Evolutionary conservation across 2,113 vertebrate genomes (phyloP).

Genomic region (Leuciscus idus): DNA sequence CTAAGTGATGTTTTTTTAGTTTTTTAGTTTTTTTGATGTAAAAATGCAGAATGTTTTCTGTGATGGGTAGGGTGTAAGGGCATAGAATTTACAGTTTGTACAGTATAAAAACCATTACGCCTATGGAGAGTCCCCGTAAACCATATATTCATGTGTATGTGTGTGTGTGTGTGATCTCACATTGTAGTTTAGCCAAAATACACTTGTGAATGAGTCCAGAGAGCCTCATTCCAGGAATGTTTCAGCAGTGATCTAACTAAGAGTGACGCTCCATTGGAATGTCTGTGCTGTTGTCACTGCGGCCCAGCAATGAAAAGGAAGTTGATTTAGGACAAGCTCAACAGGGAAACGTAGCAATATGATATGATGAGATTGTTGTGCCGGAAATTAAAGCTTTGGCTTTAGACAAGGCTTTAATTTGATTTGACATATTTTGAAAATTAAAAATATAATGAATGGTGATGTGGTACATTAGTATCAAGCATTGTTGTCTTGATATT

Average conservation of each 20-base stretch:
- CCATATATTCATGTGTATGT: background rate
- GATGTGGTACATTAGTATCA: background rate
- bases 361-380: conserved; percentile 9
- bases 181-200: conserved; percentile 3
- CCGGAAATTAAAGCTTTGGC: conserved; percentile 39
- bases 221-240: conserved; percentile 15
- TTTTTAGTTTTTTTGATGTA: too few relatives aligned
- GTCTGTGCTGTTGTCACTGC: conserved; percentile 13
- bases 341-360: conserved; percentile 9
- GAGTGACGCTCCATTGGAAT: conserved; percentile 29
- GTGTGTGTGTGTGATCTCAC: background rate
- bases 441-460: background rate
- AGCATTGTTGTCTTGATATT: background rate
- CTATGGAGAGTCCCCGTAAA: background rate
- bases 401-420: conserved; percentile 3
- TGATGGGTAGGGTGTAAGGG: too few relatives aligned
- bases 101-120: background rate
- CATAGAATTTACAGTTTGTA: background rate
- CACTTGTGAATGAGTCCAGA: background rate
- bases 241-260: conserved; percentile 18
- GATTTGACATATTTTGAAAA: background rate
- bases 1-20: too few relatives aligned
- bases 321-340: conserved; percentile 43
- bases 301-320: conserved; percentile 40
- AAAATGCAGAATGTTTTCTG: background rate